A percentile compares a stretch with the other conserved stretches of the same genome.
phyloP scores from a whole-genome alignment of 2,113 vertebrate species.

The Aviceda subcristata region DNA sequence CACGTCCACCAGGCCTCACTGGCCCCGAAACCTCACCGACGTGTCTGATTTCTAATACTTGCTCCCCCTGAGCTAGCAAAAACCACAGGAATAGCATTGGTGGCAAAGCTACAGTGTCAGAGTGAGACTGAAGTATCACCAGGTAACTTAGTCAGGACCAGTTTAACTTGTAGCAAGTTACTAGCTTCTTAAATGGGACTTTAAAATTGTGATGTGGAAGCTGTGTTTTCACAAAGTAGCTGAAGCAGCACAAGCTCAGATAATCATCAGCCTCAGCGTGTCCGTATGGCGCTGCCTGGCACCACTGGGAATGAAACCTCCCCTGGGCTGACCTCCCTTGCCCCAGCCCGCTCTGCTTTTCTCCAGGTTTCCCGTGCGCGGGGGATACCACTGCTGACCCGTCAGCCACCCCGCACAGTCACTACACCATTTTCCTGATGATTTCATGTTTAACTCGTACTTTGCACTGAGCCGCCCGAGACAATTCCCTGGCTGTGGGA shows the following conservation, averaged over 20 bases:
- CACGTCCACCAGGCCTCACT: not conserved
- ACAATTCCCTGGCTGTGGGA: not conserved
- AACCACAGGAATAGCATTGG: not conserved
- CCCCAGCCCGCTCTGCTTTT: not conserved
- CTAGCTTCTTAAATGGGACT: not conserved
- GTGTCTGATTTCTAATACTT: not conserved
- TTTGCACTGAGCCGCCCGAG: fast-evolving
- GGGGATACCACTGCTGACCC: not conserved
- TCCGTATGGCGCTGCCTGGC: not conserved
- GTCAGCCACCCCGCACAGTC: not conserved
- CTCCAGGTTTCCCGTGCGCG: fast-evolving
- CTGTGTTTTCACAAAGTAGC: not conserved
- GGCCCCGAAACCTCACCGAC: not conserved
- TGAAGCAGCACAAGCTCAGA: not conserved
- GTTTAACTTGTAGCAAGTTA: not conserved
- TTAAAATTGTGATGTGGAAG: not conserved
- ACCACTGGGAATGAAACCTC: not conserved
- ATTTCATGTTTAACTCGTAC: not conserved
- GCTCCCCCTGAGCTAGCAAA: not conserved
- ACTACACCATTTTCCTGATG: not conserved
- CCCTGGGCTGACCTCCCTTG: not conserved
- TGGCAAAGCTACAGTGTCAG: not conserved
- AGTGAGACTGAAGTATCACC: not conserved
- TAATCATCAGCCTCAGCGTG: not conserved
- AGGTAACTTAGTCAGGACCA: not conserved